Evolutionary conservation across 2,113 vertebrate species (phyloP).

Genomic region (Blennius ocellaris): DNA sequence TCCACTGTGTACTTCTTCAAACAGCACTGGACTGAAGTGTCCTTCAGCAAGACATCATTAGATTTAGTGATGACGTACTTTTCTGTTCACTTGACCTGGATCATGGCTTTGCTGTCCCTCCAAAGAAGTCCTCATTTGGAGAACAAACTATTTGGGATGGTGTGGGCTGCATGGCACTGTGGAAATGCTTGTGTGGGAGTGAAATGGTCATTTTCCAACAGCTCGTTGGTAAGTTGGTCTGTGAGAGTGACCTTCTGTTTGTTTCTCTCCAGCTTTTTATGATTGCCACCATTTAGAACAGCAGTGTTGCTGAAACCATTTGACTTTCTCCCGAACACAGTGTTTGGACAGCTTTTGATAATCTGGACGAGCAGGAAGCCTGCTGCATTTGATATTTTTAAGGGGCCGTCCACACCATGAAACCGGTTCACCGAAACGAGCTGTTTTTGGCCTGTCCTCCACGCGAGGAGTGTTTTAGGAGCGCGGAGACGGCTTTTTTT

Average conservation of each 20-base stretch:
- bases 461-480: no score
- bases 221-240: slow-evolving; percentile 8
- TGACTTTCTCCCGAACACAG: slow-evolving; percentile 5
- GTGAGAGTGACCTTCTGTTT: slow-evolving; percentile 14
- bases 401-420: no score
- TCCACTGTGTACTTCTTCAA: slow-evolving; percentile 42
- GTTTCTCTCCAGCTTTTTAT: background rate
- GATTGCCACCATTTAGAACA: slow-evolving; percentile 5
- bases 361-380: slow-evolving; percentile 15
- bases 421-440: no score
- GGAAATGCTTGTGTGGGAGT: slow-evolving; percentile 44
- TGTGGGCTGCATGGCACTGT: slow-evolving; percentile 29
- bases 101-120: slow-evolving; percentile 1
- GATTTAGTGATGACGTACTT: slow-evolving; percentile 19
- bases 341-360: slow-evolving; percentile 43
- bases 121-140: slow-evolving; percentile 6
- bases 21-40: slow-evolving; percentile 17
- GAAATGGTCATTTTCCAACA: slow-evolving; percentile 29
- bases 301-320: slow-evolving; percentile 1
- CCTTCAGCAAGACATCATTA: slow-evolving; percentile 18
- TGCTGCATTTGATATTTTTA: slow-evolving; percentile 46
- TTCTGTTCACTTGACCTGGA: slow-evolving; percentile 43
- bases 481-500: no score
- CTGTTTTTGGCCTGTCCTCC: no score
- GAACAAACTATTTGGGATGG: slow-evolving; percentile 22